These are phyloP conservation scores for Paratilapia polleni DNA, from an alignment of 2,113 vertebrate species.

Conservation along the genomic window DNA sequence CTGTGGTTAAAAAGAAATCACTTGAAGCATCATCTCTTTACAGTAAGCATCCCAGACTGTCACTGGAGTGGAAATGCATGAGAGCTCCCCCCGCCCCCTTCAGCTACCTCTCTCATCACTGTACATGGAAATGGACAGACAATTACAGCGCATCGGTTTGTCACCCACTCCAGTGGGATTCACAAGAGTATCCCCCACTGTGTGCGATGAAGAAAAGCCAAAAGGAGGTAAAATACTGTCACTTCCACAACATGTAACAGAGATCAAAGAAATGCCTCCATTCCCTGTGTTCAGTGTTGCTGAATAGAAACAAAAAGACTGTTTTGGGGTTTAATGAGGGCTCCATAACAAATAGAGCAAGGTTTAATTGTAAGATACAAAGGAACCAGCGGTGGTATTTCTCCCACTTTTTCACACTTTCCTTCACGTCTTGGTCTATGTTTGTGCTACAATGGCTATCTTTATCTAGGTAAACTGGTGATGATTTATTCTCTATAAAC, in stretches of 20 bases:
- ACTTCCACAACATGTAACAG: neutral
- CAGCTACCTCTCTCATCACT: slow-evolving; percentile 35
- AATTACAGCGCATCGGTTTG: slow-evolving; percentile 45
- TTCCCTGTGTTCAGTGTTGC: neutral
- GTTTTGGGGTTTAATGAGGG: slow-evolving; percentile 37
- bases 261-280: slow-evolving; percentile 1
- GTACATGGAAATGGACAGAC: slow-evolving; percentile 47
- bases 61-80: slow-evolving; percentile 45
- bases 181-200: neutral
- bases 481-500: neutral
- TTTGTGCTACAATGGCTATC: slow-evolving; percentile 27
- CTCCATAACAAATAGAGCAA: slow-evolving; percentile 47
- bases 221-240: neutral
- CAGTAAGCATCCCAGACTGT: neutral
- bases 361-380: slow-evolving; percentile 50
- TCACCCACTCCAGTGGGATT: slow-evolving; percentile 12
- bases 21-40: slow-evolving; percentile 21
- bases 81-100: neutral
- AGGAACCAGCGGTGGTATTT: slow-evolving; percentile 10
- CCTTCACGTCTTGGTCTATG: neutral
- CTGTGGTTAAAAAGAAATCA: slow-evolving; percentile 43
- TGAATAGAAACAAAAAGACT: neutral
- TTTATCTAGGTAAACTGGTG: slow-evolving; percentile 43
- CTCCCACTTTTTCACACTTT: slow-evolving; percentile 29
- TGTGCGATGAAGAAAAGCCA: neutral